Evolutionary conservation across 2,113 vertebrate species (phyloP).

Genomic region (Gopherus evgoodei): DNA sequence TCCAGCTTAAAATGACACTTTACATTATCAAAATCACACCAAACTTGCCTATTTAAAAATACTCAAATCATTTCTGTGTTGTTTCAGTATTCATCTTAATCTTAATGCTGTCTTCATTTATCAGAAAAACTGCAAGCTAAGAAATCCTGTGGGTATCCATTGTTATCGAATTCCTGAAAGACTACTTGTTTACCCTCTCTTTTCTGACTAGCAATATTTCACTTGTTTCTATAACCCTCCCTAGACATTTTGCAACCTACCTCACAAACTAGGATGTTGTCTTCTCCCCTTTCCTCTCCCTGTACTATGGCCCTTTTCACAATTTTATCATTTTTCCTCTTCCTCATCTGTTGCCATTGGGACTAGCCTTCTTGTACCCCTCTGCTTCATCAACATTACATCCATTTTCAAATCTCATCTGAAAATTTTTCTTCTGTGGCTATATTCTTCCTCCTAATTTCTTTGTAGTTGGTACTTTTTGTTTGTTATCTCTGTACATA

Average conservation of each 20-base stretch:
- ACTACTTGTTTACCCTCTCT: not conserved
- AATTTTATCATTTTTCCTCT: not conserved
- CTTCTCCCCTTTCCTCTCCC: not conserved
- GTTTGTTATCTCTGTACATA: not conserved
- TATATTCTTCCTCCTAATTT: not conserved
- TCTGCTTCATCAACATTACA: not conserved
- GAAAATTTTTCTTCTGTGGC: not conserved
- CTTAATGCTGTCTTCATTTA: not conserved
- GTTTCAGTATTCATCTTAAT: not conserved
- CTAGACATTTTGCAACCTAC: not conserved
- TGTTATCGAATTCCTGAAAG: not conserved
- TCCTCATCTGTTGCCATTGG: not conserved
- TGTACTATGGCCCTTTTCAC: not conserved
- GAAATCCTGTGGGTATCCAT: not conserved
- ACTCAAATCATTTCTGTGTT: not conserved
- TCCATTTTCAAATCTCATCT: not conserved
- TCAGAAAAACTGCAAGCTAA: not conserved
- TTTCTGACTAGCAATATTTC: accelerated
- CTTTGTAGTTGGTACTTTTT: not conserved
- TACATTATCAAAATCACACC: not conserved
- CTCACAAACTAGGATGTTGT: not conserved
- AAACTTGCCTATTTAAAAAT: not conserved
- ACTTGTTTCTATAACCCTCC: not conserved
- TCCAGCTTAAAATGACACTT: not conserved
- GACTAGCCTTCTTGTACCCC: not conserved